A percentile compares a stretch with the other conserved stretches of the same genome.
phyloP scores from a whole-genome alignment of 2,888 invertebrate genomes.

The Dermolepida albohirtum region DNA sequence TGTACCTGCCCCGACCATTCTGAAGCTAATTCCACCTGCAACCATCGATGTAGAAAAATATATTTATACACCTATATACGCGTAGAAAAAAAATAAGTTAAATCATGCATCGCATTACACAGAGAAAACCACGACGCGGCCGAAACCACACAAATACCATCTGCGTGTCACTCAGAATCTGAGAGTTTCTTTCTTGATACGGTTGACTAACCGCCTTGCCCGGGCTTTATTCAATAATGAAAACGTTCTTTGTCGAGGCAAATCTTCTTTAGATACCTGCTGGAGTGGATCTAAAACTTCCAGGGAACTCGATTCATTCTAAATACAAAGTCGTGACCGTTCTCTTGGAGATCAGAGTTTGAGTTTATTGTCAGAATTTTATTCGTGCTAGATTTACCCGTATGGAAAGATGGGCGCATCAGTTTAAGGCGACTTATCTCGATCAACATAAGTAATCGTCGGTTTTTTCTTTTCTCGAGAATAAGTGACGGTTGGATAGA shows the following conservation, averaged over 20 bases:
- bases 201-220: conserved; percentile 18
- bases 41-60: conserved; percentile 10
- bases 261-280: conserved; percentile 5
- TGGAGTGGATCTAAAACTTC: conserved; percentile 3
- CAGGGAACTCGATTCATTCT: conserved; percentile 13
- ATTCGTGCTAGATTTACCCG: conserved; percentile 22
- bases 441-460: conserved; percentile 2
- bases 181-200: conserved; percentile 1
- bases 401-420: too few relatives aligned
- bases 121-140: conserved; percentile 8
- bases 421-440: background rate
- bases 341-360: background rate
- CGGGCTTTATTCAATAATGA: conserved; percentile 15
- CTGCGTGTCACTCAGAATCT: conserved; percentile 18
- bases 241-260: conserved; percentile 22
- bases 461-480: conserved; percentile 12
- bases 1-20: conserved; percentile 20
- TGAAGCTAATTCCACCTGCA: conserved; percentile 24
- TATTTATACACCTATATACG: background rate
- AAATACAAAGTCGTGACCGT: conserved; percentile 7
- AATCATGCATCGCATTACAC: conserved; percentile 16
- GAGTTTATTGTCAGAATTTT: conserved; percentile 18
- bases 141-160: conserved; percentile 20
- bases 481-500: background rate
- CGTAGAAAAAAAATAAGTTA: conserved; percentile 7